A percentile compares a stretch with the other conserved stretches of the same genome.
Evolutionary conservation across 2,797 vertebrate genomes (phyloP).

Genomic region (Stomatorhinus walkeri): DNA sequence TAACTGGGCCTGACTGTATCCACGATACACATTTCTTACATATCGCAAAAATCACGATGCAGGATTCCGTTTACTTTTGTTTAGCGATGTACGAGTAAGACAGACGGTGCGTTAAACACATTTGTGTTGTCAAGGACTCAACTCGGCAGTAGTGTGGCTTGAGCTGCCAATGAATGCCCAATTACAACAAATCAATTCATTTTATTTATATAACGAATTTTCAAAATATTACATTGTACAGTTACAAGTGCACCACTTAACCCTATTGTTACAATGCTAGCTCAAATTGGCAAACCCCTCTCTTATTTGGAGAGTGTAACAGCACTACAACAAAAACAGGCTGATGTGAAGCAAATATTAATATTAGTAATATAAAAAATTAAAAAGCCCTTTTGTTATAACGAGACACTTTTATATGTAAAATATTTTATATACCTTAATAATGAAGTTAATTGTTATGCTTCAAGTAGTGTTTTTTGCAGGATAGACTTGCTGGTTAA

Average conservation of each 20-base stretch:
- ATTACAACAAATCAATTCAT: not conserved
- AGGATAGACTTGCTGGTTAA: not conserved
- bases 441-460: not conserved
- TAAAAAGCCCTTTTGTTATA: not conserved
- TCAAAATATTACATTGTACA: not conserved
- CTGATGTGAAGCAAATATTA: not conserved
- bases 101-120: not conserved
- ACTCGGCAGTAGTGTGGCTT: not conserved
- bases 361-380: not conserved
- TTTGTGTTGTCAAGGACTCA: not conserved
- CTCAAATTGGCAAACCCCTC: not conserved
- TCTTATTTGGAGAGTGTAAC: not conserved
- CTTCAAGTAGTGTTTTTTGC: not conserved
- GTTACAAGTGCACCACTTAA: not conserved
- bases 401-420: not conserved
- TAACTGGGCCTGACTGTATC: not conserved
- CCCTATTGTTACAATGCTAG: not conserved
- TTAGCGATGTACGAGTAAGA: not conserved
- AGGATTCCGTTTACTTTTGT: not conserved
- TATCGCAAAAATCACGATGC: not conserved
- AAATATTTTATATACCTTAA: not conserved
- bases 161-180: not conserved
- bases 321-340: not conserved
- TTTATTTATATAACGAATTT: not conserved
- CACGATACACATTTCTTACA: not conserved